Percentiles rank a stretch among this genome's conserved stretches.
Conservation (phyloP, 2,113 vertebrate genomes). For the Archocentrus centrarchus region DNA sequence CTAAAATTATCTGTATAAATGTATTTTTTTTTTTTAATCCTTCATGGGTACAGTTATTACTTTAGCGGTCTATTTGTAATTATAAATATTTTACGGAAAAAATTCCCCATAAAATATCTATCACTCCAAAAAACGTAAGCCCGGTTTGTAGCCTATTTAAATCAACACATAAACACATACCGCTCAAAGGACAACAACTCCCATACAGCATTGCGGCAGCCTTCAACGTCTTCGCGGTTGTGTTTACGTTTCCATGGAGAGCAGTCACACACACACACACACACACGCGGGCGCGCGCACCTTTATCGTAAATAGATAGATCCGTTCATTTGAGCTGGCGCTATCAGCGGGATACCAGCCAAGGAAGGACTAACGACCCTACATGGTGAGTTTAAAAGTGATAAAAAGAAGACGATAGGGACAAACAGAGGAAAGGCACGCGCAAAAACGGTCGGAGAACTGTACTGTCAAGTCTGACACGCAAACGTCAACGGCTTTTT, state of each 20-base stretch:
- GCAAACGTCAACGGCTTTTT: background rate
- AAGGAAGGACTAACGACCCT: background rate
- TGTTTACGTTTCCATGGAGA: constrained; percentile 78
- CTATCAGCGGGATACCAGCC: constrained; percentile 49
- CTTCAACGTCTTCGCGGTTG: constrained; percentile 13
- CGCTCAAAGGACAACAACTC: constrained; percentile 46
- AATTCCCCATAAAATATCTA: background rate
- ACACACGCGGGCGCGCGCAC: constrained; percentile 11
- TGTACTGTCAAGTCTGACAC: constrained; percentile 24
- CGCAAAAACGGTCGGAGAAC: background rate
- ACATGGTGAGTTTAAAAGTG: constrained; percentile 70
- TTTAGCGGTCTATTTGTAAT: background rate
- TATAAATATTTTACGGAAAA: background rate
- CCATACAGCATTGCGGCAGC: constrained; percentile 61
- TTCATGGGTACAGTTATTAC: background rate
- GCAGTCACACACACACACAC: background rate
- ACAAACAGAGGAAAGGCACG: background rate
- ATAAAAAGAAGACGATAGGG: background rate
- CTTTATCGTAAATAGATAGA: constrained; percentile 16
- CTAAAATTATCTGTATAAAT: too few species aligned
- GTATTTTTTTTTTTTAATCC: too few species aligned
- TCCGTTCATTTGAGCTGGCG: constrained; percentile 19
- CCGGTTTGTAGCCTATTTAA: background rate
- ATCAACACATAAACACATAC: background rate
- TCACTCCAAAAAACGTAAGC: background rate